These are phyloP conservation scores for Setipinna tenuifilis DNA, from an alignment of 2,797 vertebrate species.

Conservation along the genomic window DNA sequence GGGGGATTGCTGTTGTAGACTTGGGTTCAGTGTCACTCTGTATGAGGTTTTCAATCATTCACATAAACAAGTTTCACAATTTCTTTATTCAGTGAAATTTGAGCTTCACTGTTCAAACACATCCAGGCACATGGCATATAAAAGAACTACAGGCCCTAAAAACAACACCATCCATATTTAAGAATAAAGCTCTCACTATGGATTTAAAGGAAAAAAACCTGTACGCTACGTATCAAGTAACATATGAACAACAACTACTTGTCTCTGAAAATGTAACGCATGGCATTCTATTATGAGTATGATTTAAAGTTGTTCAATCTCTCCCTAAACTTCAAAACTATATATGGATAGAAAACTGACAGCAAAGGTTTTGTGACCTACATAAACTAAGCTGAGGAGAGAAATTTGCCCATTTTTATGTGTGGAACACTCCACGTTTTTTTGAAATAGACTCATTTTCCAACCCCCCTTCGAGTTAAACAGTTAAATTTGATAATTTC, in stretches of 20 bases:
- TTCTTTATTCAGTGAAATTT: not conserved
- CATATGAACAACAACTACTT: not conserved
- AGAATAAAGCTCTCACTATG: not conserved
- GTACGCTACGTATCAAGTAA: not conserved
- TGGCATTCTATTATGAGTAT: not conserved
- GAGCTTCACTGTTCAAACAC: not conserved
- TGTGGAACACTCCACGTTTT: too few relatives aligned
- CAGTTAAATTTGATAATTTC: too few relatives aligned
- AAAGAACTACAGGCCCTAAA: conserved; percentile 13
- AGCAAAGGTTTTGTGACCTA: conserved; percentile 36
- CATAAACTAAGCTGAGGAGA: not conserved
- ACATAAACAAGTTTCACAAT: not conserved
- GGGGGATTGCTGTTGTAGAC: not conserved
- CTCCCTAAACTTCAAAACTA: conserved; percentile 8
- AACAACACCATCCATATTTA: not conserved
- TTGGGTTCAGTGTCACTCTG: not conserved
- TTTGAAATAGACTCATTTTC: too few relatives aligned
- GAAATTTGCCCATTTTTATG: not conserved
- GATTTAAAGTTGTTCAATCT: conserved; percentile 4
- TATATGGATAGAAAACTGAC: conserved; percentile 35
- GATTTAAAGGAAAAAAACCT: not conserved
- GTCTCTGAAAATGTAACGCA: not conserved
- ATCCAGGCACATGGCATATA: conserved; percentile 12
- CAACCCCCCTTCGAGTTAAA: too few relatives aligned
- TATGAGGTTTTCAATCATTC: not conserved